Evolutionary conservation across 2,797 vertebrate species (phyloP).

Genomic region (Pipistrellus kuhlii): DNA sequence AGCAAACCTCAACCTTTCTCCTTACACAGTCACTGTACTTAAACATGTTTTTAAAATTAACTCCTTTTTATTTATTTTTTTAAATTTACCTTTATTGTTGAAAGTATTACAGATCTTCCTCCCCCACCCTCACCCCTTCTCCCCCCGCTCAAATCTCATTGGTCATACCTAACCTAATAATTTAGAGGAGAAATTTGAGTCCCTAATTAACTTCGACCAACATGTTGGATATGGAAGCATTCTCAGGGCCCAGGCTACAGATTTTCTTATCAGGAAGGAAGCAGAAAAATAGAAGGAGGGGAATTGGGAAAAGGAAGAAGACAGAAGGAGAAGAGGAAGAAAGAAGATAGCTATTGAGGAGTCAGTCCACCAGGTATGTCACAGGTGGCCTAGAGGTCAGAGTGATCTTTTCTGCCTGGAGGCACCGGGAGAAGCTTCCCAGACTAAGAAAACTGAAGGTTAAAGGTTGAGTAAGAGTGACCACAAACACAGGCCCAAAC

Average conservation of each 20-base stretch:
- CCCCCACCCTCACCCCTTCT: too few species aligned
- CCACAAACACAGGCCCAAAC: not conserved
- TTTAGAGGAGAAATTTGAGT: not conserved
- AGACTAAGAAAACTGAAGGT: not conserved
- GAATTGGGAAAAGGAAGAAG: not conserved
- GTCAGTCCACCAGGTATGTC: not conserved
- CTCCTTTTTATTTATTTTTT: not conserved
- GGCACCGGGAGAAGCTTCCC: not conserved
- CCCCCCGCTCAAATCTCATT: not conserved
- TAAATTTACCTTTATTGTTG: not conserved
- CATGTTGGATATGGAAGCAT: not conserved
- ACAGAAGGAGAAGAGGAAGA: not conserved
- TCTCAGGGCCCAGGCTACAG: not conserved
- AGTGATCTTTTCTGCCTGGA: not conserved
- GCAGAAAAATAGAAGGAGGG: not conserved
- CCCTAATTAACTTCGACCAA: not conserved
- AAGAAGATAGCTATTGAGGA: not conserved
- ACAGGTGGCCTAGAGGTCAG: not conserved
- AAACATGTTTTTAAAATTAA: not conserved
- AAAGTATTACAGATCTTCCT: not conserved
- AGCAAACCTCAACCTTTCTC: not conserved
- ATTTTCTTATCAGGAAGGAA: conserved; percentile 13
- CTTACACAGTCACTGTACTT: not conserved
- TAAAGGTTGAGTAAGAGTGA: not conserved
- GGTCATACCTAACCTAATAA: not conserved